Evolutionary conservation across 2,113 vertebrate genomes (phyloP).

Genomic region (Lepus europaeus): DNA sequence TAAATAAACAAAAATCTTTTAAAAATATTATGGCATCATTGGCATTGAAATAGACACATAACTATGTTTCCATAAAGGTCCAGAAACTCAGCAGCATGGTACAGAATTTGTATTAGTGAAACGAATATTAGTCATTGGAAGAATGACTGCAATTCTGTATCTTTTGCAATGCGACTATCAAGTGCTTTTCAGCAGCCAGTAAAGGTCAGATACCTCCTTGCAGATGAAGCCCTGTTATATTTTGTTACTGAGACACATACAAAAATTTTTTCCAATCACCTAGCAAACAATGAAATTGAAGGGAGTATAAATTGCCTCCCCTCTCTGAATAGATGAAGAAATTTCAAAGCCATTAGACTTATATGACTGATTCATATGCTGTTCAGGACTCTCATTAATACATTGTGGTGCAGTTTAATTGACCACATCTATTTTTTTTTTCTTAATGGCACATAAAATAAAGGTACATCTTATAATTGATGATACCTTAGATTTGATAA

Average conservation of each 20-base stretch:
- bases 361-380: not conserved
- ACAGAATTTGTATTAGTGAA: conserved; percentile 63
- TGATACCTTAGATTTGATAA: conserved; percentile 23
- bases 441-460: conserved; percentile 47
- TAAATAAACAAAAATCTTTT: too few species aligned
- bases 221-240: conserved; percentile 7
- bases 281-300: conserved; percentile 23
- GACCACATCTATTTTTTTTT: not conserved
- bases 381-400: conserved; percentile 25
- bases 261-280: conserved; percentile 28
- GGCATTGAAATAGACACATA: conserved; percentile 64
- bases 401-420: conserved; percentile 30
- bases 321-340: conserved; percentile 53
- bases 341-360: conserved; percentile 56
- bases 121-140: conserved; percentile 59
- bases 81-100: conserved; percentile 7
- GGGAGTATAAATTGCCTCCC: conserved; percentile 32
- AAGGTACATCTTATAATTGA: conserved; percentile 40
- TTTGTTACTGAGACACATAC: conserved; percentile 58
- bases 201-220: conserved; percentile 45
- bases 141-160: conserved; percentile 36
- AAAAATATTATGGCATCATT: not conserved
- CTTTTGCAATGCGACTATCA: conserved; percentile 45
- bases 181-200: conserved; percentile 58
- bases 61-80: conserved; percentile 36